A percentile compares a stretch with the other conserved stretches of the same genome.
These are phyloP conservation scores for Agelastica alni DNA, from an alignment of 2,888 invertebrate species.

Conservation along the genomic window DNA sequence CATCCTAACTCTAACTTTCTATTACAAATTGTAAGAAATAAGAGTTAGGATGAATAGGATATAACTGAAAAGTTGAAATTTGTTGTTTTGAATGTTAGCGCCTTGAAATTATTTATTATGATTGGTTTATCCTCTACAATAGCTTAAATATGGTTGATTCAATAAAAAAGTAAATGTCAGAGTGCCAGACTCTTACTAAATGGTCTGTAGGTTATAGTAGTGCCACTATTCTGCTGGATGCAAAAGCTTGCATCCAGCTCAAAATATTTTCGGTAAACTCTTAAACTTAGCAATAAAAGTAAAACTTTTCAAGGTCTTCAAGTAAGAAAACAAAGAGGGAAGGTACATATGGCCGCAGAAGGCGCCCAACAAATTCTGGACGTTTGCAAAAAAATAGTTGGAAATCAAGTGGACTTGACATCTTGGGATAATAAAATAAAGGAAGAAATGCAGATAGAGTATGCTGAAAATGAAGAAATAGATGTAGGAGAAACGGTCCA, in stretches of 20 bases:
- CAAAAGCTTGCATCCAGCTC: background rate
- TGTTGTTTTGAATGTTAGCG: too few species aligned
- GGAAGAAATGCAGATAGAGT: conserved; percentile 70
- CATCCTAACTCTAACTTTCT: too few species aligned
- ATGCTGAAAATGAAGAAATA: conserved; percentile 59
- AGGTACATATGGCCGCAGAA: conserved; percentile 76
- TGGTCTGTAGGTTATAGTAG: background rate
- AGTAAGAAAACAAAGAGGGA: conserved; percentile 66
- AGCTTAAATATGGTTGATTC: too few species aligned
- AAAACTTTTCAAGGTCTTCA: conserved; percentile 59
- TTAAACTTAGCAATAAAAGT: background rate
- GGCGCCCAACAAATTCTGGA: conserved; percentile 80
- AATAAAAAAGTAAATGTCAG: too few species aligned
- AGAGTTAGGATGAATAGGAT: too few species aligned
- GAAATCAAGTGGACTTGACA: conserved; percentile 72
- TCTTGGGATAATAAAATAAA: conserved; percentile 85
- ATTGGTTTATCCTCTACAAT: too few species aligned
- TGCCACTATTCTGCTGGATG: background rate
- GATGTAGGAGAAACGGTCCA: conserved; percentile 57
- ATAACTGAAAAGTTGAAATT: too few species aligned
- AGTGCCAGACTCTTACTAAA: too few species aligned
- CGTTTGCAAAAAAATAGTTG: conserved; percentile 76
- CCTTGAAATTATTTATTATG: too few species aligned
- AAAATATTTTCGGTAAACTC: too few species aligned
- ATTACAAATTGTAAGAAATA: too few species aligned